Base-by-base conservation (phyloP, 2,888 invertebrate species). In the Blomia tropicalis region DNA sequence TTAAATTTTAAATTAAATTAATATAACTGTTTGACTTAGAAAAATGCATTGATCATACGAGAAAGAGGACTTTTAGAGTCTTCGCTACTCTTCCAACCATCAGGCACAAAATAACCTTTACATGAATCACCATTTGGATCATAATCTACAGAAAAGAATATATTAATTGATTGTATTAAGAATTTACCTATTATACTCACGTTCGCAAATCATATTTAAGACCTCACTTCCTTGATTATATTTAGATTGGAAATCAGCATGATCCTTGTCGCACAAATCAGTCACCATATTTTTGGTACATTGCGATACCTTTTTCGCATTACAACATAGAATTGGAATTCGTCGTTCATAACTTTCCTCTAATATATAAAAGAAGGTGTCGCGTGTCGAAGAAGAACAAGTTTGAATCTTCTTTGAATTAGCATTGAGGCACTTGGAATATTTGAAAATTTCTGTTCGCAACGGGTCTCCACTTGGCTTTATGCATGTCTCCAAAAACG, bases 11-110 rank as follows among this genome's bases (percentile, higher is more conserved):
- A n/a, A n/a, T n/a, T 36, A 36, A 36, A 7, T 36, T 36, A 36
- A 36, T 36, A 36, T 36, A 36, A 36, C 17, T 36, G 36, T 7
- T 47, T 47, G 51, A 47, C 51, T 47, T 47, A 47, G 51, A 47
- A 47, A n/a, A 47, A 47, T 7, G 51, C 51, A n/a, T 47, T 47
- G 51, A 47, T 47, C 51, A 47, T 47, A 11, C 51, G 51, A 14
- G 51, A 7, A 7, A 47, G 51, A 11, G 51, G 51, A 11, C 7
- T n/a, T n/a, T 47, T 47, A 27, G 51, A n/a, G 51, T 47, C 51
- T n/a, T 47, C 51, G 23, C 27, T 47, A 27, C 7, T 11, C 14
- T 25, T 27, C 51, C 51, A 47, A 11, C 27, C 27, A 11, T 47
- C 11, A 11, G 51, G 51, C 23, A 47, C 51, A 7, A 47, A n/a